These are phyloP conservation scores for Adela reaumurella DNA, from an alignment of 2,888 invertebrate species.

Conservation along the genomic window DNA sequence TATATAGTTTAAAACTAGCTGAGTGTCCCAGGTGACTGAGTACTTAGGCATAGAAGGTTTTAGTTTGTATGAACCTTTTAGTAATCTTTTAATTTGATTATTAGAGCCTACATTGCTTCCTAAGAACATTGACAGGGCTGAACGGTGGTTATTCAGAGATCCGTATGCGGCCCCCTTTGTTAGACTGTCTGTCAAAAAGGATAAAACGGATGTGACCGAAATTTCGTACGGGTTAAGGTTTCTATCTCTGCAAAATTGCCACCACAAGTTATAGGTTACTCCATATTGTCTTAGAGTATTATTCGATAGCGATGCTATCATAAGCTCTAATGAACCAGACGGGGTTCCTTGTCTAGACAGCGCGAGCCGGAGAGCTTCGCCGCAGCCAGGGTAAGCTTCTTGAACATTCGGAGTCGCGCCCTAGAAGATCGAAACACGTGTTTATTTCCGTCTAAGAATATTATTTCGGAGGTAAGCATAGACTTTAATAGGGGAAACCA, in stretches of 20 bases:
- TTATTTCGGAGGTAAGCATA: no score
- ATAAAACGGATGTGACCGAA: conserved; percentile 4
- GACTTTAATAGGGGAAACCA: no score
- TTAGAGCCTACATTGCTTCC: conserved; percentile 4
- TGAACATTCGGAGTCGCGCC: not conserved
- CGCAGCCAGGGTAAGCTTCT: conserved; percentile 13
- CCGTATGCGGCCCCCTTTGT: conserved; percentile 7
- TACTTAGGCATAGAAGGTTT: conserved; percentile 8
- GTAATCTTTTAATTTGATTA: conserved; percentile 8
- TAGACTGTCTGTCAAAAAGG: conserved; percentile 7
- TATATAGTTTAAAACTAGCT: conserved; percentile 7
- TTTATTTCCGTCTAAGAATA: no score
- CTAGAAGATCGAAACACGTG: no score
- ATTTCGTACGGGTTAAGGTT: conserved; percentile 1
- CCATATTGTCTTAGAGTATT: conserved; percentile 7
- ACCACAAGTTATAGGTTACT: conserved; percentile 10
- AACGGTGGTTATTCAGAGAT: conserved; percentile 9
- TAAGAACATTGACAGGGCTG: conserved; percentile 10
- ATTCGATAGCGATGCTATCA: conserved; percentile 11
- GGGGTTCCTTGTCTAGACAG: conserved; percentile 6
- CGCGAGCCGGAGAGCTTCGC: conserved; percentile 12
- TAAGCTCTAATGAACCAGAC: conserved; percentile 5
- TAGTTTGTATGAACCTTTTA: conserved; percentile 10
- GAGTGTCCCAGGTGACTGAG: conserved; percentile 9
- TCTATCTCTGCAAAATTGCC: conserved; percentile 7